phyloP scores from a whole-genome alignment of 1,140 invertebrate species.

The Apis cerana region DNA sequence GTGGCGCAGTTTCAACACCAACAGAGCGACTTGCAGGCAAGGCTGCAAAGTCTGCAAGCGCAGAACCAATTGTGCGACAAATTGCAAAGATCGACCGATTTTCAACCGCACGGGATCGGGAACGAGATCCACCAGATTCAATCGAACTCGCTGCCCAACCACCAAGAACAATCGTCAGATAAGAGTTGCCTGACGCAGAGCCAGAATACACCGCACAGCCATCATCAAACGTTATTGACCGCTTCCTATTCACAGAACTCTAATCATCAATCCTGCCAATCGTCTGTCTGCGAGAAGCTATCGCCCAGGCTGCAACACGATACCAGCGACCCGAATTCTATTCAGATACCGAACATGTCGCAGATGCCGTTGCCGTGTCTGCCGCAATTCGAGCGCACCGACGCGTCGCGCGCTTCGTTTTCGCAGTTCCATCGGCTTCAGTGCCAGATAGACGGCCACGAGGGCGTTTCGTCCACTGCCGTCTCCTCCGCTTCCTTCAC shows the following conservation, averaged over 20 bases:
- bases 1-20: slow-evolving; percentile 77
- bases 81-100: slow-evolving; percentile 61
- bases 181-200: slow-evolving; percentile 49
- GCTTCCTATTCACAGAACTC: slow-evolving; percentile 59
- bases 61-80: slow-evolving; percentile 72
- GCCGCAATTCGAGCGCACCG: slow-evolving; percentile 75
- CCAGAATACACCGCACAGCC: slow-evolving; percentile 62
- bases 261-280: slow-evolving; percentile 69
- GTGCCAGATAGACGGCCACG: slow-evolving; percentile 69
- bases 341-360: slow-evolving; percentile 74
- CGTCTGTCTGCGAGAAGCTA: slow-evolving; percentile 71
- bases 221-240: slow-evolving; percentile 71
- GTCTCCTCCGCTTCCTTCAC: slow-evolving; percentile 66
- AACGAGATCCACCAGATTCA: slow-evolving; percentile 66
- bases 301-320: slow-evolving; percentile 74
- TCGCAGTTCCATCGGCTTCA: slow-evolving; percentile 74
- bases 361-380: slow-evolving; percentile 75
- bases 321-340: slow-evolving; percentile 68
- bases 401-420: slow-evolving; percentile 67
- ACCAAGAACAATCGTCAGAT: slow-evolving; percentile 60
- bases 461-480: slow-evolving; percentile 54
- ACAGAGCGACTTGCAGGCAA: slow-evolving; percentile 74
- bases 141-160: slow-evolving; percentile 65
- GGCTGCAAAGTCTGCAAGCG: slow-evolving; percentile 73
- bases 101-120: slow-evolving; percentile 49